Evolutionary conservation across 2,797 vertebrate genomes (phyloP).

Genomic region (Phrynocephalus guinanensis): DNA sequence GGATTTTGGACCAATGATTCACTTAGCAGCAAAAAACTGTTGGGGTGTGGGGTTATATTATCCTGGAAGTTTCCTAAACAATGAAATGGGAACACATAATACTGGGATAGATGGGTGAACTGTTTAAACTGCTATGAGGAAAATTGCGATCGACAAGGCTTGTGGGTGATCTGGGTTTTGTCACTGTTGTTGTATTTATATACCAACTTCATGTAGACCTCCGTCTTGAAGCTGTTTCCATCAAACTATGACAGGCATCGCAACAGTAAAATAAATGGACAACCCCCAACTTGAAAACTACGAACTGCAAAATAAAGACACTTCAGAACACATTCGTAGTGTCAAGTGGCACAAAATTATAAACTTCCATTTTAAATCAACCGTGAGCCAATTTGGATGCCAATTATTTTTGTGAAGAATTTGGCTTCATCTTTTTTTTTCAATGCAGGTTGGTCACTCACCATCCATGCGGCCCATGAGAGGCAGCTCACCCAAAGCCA

Average conservation of each 20-base stretch:
- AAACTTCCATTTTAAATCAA: not conserved
- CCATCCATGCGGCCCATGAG: too few relatives aligned
- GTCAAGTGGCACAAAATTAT: not conserved
- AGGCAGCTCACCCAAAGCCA: too few relatives aligned
- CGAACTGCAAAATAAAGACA: not conserved
- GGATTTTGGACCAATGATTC: not conserved
- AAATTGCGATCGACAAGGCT: not conserved
- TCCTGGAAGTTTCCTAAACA: not conserved
- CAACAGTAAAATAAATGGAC: not conserved
- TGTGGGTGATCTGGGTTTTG: not conserved
- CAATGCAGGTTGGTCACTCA: too few relatives aligned
- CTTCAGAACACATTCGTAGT: not conserved
- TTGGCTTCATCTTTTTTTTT: too few relatives aligned
- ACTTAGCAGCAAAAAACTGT: not conserved
- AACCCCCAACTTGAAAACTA: not conserved
- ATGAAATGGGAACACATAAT: not conserved
- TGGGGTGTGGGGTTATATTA: not conserved
- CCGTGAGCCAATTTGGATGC: not conserved
- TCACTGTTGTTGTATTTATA: constrained; percentile 10
- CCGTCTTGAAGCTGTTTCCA: not conserved
- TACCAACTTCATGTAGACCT: accelerated
- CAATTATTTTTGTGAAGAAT: not conserved
- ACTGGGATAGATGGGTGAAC: not conserved
- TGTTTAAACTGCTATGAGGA: not conserved
- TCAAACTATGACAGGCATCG: not conserved